phyloP scores from a whole-genome alignment of 2,797 vertebrate species.

The Pseudopleuronectes americanus region DNA sequence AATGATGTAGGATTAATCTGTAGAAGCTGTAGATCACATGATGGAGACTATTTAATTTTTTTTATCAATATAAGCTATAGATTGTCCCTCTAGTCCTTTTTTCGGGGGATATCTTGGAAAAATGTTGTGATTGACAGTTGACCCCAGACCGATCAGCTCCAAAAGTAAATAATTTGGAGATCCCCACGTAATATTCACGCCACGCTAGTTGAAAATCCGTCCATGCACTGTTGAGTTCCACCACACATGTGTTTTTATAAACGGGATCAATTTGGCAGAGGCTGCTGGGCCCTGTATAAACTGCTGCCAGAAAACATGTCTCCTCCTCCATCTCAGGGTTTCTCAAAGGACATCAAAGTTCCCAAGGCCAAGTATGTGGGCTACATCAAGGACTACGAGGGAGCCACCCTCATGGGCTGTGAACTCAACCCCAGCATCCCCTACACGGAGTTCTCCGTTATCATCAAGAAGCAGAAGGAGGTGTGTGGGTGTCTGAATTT shows the following conservation, averaged over 20 bases:
- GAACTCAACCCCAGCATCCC: constrained; percentile 98
- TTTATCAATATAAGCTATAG: no score
- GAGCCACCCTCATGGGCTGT: constrained; percentile 98
- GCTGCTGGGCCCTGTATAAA: background rate
- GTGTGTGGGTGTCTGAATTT: constrained; percentile 69
- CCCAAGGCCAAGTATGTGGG: constrained; percentile 96
- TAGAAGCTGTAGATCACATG: no score
- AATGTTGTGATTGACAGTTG: no score
- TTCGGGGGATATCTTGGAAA: no score
- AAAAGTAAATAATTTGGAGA: no score
- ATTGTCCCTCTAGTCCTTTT: no score
- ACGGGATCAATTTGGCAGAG: background rate
- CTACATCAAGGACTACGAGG: constrained; percentile 99
- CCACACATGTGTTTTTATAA: background rate
- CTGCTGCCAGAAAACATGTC: constrained; percentile 1
- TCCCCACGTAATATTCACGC: no score
- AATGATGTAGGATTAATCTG: no score
- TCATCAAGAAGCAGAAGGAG: constrained; percentile 99
- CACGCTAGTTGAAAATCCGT: no score
- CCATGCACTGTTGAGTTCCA: no score
- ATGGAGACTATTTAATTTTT: no score
- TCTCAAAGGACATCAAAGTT: constrained; percentile 99
- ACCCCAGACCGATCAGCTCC: no score
- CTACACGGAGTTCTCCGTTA: constrained; percentile 98
- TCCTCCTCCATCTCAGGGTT: constrained; percentile 85